Percentiles rank a stretch among this genome's conserved stretches.
Evolutionary conservation across 2,797 vertebrate genomes (phyloP).

Genomic region (Tapirus indicus): DNA sequence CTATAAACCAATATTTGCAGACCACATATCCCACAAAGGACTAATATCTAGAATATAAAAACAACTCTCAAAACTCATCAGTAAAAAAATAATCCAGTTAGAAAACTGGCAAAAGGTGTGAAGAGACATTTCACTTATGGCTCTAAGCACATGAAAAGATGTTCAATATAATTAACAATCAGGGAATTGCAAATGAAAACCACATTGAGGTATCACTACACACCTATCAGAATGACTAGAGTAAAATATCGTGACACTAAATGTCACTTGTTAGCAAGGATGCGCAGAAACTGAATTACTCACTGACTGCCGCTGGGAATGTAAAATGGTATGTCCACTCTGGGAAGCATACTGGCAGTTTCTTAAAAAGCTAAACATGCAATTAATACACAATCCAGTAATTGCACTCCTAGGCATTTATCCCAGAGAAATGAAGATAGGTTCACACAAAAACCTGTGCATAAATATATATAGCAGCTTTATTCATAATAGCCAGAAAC

Average conservation of each 20-base stretch:
- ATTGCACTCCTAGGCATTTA: neutral
- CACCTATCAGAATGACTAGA: neutral
- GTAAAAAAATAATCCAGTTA: neutral
- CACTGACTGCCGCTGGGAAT: neutral
- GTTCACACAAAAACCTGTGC: conserved; percentile 4
- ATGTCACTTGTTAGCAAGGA: neutral
- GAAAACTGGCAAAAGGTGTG: neutral
- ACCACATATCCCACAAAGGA: neutral
- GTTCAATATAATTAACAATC: neutral
- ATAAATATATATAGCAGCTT: neutral
- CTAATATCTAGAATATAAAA: conserved; percentile 4
- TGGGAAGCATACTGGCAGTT: neutral
- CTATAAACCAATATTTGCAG: neutral
- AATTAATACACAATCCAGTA: neutral
- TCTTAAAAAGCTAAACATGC: conserved; percentile 17
- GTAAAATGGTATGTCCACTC: neutral
- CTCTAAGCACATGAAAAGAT: neutral
- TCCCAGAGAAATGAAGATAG: conserved; percentile 5
- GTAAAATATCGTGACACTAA: neutral
- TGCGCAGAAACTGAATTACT: neutral
- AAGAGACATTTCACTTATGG: neutral
- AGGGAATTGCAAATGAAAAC: neutral
- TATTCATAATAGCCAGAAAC: neutral
- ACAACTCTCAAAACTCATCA: neutral
- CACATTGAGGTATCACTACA: neutral